These are phyloP conservation scores for Chelonus insularis DNA, from an alignment of 1,140 invertebrate genomes.

Conservation along the genomic window DNA sequence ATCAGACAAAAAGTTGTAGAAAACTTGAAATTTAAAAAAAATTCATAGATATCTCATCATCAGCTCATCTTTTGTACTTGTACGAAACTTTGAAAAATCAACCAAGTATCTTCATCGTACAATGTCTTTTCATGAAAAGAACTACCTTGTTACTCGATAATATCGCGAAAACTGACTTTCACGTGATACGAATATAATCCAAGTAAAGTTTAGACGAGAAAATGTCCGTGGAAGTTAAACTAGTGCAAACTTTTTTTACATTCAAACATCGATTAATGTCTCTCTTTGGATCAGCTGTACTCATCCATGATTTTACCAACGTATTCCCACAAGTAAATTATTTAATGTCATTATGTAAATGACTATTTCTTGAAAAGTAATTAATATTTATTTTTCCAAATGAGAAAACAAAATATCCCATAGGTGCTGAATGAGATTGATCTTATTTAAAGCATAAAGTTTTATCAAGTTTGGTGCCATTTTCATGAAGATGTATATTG, in stretches of 20 bases:
- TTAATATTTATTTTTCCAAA: neutral
- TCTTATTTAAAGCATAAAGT: too few species aligned
- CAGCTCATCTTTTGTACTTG: too few species aligned
- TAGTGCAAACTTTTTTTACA: conserved; percentile 42
- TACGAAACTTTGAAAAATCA: too few species aligned
- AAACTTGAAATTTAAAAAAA: too few species aligned
- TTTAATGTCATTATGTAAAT: conserved; percentile 22
- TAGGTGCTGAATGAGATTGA: too few species aligned
- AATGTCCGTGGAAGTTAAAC: conserved; percentile 37
- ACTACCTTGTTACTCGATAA: neutral
- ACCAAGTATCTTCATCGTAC: too few species aligned
- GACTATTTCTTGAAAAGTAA: neutral
- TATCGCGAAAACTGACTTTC: neutral
- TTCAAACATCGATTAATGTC: conserved; percentile 35
- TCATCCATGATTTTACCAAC: neutral
- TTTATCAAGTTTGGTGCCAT: too few species aligned
- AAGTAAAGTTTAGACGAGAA: neutral
- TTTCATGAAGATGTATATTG: too few species aligned
- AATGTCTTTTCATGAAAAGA: neutral
- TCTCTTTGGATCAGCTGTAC: neutral
- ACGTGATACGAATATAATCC: conserved; percentile 16
- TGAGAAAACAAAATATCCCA: neutral
- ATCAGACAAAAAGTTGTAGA: too few species aligned
- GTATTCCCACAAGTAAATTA: conserved; percentile 13
- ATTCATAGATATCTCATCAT: too few species aligned